phyloP scores from a whole-genome alignment of 2,113 vertebrate genomes.

The Alethe castanea region DNA sequence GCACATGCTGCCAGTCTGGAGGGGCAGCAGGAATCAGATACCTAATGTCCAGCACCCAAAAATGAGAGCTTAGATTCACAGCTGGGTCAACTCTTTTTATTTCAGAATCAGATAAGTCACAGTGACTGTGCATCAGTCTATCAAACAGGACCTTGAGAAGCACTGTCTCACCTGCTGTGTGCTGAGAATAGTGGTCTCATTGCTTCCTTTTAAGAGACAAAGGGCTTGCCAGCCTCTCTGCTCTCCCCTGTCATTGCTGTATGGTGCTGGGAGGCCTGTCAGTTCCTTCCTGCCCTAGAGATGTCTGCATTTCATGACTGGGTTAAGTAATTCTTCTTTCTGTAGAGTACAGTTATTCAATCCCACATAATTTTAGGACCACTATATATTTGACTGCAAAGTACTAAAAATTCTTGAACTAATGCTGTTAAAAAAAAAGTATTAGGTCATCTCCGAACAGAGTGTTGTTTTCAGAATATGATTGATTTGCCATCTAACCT shows the following conservation, averaged over 20 bases:
- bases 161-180: background rate
- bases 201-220: background rate
- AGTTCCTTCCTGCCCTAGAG: background rate
- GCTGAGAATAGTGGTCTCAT: background rate
- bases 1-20: background rate
- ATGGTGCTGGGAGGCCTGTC: background rate
- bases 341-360: background rate
- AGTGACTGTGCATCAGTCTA: background rate
- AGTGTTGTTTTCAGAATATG: background rate
- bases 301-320: background rate
- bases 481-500: background rate
- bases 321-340: background rate
- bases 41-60: background rate
- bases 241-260: background rate
- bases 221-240: background rate
- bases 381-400: background rate
- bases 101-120: background rate
- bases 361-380: background rate
- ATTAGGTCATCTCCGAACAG: background rate
- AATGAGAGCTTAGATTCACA: background rate
- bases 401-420: background rate
- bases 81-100: background rate
- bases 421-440: background rate
- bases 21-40: background rate
- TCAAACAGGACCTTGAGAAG: background rate